Evolutionary conservation across 1,140 invertebrate species (phyloP).

Genomic region (Pinna nobilis): DNA sequence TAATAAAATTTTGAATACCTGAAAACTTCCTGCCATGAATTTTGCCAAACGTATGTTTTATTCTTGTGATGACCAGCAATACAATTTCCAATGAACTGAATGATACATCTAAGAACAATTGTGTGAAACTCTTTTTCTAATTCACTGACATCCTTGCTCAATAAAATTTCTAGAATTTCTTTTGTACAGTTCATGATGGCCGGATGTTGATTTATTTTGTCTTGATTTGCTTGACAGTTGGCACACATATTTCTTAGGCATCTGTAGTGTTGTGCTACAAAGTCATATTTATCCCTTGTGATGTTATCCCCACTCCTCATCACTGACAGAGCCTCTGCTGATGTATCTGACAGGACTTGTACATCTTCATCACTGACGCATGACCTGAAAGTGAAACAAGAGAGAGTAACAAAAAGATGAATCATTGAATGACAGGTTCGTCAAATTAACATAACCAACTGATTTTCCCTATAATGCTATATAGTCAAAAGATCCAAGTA

Average conservation of each 20-base stretch:
- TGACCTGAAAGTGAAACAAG: too few relatives aligned
- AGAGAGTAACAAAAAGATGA: too few relatives aligned
- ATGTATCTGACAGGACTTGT: background rate
- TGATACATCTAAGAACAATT: slow-evolving; percentile 26
- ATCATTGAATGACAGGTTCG: too few relatives aligned
- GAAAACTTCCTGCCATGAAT: background rate
- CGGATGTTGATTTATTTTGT: background rate
- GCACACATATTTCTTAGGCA: slow-evolving; percentile 34
- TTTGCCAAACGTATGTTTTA: slow-evolving; percentile 12
- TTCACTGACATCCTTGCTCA: background rate
- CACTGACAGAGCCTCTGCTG: too few relatives aligned
- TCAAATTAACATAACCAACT: too few relatives aligned
- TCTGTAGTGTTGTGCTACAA: slow-evolving; percentile 24
- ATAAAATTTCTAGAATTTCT: background rate
- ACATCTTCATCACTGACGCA: background rate
- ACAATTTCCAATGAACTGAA: slow-evolving; percentile 40
- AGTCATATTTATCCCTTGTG: too few relatives aligned
- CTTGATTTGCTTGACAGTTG: slow-evolving; percentile 17
- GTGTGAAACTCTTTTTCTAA: background rate
- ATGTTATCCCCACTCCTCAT: too few relatives aligned
- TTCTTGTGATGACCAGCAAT: slow-evolving; percentile 13
- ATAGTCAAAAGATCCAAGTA: too few relatives aligned
- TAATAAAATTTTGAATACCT: slow-evolving; percentile 20
- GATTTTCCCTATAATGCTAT: too few relatives aligned
- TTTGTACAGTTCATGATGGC: background rate